Evolutionary conservation across 2,888 invertebrate genomes (phyloP).

Genomic region (Apodemia duryi): DNA sequence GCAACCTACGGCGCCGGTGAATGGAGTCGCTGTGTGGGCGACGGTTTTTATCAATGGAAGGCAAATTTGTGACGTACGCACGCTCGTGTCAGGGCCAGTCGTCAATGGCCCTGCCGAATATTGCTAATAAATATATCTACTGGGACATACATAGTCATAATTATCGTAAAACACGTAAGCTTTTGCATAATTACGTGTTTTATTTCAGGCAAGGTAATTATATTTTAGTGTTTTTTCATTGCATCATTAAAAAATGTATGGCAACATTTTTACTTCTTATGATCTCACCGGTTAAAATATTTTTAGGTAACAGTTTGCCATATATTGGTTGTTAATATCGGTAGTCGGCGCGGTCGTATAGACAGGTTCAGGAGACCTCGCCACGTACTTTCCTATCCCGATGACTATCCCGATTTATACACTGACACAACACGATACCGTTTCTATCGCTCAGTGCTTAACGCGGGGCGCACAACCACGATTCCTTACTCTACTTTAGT

Average conservation of each 20-base stretch:
- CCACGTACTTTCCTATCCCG: no score
- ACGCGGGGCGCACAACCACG: no score
- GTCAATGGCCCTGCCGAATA: slow-evolving; percentile 40
- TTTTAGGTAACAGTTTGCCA: no score
- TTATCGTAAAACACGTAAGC: slow-evolving; percentile 6
- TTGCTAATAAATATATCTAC: slow-evolving; percentile 27
- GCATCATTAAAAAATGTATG: not conserved
- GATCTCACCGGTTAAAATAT: no score
- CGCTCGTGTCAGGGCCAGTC: slow-evolving; percentile 66
- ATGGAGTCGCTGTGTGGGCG: slow-evolving; percentile 68
- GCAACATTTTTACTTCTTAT: no score
- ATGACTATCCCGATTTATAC: no score
- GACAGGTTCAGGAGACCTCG: no score
- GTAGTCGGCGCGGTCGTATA: no score
- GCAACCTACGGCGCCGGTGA: slow-evolving; percentile 70
- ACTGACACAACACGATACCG: no score
- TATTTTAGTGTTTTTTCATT: not conserved
- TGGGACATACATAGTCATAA: not conserved
- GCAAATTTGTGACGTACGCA: slow-evolving; percentile 72
- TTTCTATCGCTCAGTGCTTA: no score
- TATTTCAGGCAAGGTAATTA: not conserved
- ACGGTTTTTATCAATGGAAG: slow-evolving; percentile 76
- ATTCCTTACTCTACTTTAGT: no score
- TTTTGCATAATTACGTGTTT: slow-evolving; percentile 2
- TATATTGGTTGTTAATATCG: no score